Evolutionary conservation across 2,888 invertebrate species (phyloP).

Genomic region (Tenthredo notha): DNA sequence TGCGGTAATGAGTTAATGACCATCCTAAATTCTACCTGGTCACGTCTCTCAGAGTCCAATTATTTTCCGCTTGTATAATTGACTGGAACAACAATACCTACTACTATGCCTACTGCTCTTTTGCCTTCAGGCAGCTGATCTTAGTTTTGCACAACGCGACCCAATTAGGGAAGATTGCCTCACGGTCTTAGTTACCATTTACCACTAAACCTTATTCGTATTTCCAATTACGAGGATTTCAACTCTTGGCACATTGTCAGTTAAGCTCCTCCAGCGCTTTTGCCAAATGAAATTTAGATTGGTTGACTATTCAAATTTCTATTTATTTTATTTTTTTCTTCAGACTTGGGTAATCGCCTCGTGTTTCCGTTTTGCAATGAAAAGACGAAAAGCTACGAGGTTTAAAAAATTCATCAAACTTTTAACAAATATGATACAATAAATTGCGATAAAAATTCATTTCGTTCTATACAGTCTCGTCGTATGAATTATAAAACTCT

Average conservation of each 20-base stretch:
- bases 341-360: neutral
- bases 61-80: conserved; percentile 45
- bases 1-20: conserved; percentile 41
- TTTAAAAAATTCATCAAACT: neutral
- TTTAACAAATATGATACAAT: neutral
- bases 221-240: conserved; percentile 35
- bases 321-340: neutral
- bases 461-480: neutral
- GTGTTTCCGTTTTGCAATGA: neutral
- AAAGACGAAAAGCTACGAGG: neutral
- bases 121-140: conserved; percentile 22
- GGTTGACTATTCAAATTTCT: neutral
- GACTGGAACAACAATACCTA: conserved; percentile 36
- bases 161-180: conserved; percentile 48
- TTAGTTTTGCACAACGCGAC: conserved; percentile 48
- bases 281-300: conserved; percentile 4
- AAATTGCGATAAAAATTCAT: neutral
- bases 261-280: neutral
- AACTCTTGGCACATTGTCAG: neutral
- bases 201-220: conserved; percentile 42
- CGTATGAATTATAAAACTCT: neutral
- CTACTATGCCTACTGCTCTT: conserved; percentile 12
- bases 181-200: conserved; percentile 35
- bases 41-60: conserved; percentile 43
- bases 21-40: conserved; percentile 44